These are phyloP conservation scores for Zoanthus gigantus DNA, from an alignment of 92 coral and sea anemone species.

Conservation along the genomic window DNA sequence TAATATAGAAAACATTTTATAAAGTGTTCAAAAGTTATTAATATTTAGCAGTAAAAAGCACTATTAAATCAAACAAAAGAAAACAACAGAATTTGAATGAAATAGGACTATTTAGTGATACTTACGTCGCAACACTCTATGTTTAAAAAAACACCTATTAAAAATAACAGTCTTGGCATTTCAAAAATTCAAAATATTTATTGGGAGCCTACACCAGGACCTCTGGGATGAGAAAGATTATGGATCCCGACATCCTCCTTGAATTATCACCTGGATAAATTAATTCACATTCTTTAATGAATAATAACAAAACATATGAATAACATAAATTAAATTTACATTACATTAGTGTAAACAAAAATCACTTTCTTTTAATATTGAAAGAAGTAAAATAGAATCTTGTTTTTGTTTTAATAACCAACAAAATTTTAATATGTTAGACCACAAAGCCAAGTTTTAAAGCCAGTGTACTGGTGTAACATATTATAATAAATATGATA, in stretches of 20 bases:
- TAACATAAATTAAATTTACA: not conserved
- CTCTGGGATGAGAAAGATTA: slow-evolving; percentile 8
- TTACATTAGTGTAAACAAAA: not conserved
- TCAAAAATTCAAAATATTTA: not conserved
- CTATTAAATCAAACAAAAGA: too few relatives aligned
- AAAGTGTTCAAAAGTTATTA: too few relatives aligned
- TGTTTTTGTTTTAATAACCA: slow-evolving; percentile 14
- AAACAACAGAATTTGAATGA: not conserved
- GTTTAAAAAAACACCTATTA: not conserved
- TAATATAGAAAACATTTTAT: too few relatives aligned
- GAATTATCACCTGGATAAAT: too few relatives aligned
- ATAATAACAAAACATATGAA: too few relatives aligned
- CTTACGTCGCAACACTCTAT: not conserved
- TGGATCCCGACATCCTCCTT: not conserved
- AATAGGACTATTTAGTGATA: not conserved
- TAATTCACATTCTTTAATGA: too few relatives aligned
- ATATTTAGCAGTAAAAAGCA: too few relatives aligned
- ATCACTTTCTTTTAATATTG: slow-evolving; percentile 17
- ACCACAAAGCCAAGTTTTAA: slow-evolving; percentile 1
- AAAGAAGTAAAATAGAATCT: slow-evolving; percentile 17
- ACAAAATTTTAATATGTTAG: not conserved
- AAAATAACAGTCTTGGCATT: not conserved
- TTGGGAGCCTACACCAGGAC: not conserved
- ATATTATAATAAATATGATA: slow-evolving; percentile 1
- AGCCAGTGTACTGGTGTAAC: slow-evolving; percentile 16